A percentile compares a stretch with the other conserved stretches of the same genome.
These are phyloP conservation scores for Pristis pectinata DNA, from an alignment of 2,797 vertebrate species.

Conservation along the genomic window DNA sequence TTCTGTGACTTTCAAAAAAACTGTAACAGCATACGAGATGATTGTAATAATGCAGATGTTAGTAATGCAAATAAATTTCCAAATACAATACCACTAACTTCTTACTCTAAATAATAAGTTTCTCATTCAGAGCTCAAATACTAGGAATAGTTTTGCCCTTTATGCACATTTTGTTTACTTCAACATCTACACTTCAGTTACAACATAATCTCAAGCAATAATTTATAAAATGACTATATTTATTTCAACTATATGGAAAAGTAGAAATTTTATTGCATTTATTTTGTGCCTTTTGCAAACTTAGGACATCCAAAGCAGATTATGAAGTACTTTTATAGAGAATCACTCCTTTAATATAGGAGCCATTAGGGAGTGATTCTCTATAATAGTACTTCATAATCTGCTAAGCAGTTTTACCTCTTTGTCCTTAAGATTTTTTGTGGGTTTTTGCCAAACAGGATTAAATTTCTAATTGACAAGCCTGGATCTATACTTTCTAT, in stretches of 20 bases:
- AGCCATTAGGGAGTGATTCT: too few relatives aligned
- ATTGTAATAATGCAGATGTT: background rate
- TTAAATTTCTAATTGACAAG: background rate
- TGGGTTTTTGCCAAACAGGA: background rate
- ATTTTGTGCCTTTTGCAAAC: too few relatives aligned
- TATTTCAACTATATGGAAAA: background rate
- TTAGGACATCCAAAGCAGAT: too few relatives aligned
- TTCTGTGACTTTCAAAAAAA: background rate
- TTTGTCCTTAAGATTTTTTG: background rate
- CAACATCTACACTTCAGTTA: background rate
- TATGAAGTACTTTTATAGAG: too few relatives aligned
- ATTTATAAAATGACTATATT: background rate
- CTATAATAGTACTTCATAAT: too few relatives aligned
- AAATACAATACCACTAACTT: background rate
- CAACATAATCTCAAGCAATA: background rate
- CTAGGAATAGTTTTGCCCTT: background rate
- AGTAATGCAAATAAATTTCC: background rate
- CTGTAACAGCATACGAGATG: too few relatives aligned
- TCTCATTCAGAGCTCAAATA: background rate
- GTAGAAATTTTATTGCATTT: too few relatives aligned
- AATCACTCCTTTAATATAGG: too few relatives aligned
- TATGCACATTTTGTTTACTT: background rate
- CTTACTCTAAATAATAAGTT: constrained; percentile 10
- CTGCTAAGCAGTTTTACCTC: background rate
- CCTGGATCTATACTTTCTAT: background rate